Evolutionary conservation across 2,113 vertebrate species (phyloP).

Genomic region (Pyxicephalus adspersus): DNA sequence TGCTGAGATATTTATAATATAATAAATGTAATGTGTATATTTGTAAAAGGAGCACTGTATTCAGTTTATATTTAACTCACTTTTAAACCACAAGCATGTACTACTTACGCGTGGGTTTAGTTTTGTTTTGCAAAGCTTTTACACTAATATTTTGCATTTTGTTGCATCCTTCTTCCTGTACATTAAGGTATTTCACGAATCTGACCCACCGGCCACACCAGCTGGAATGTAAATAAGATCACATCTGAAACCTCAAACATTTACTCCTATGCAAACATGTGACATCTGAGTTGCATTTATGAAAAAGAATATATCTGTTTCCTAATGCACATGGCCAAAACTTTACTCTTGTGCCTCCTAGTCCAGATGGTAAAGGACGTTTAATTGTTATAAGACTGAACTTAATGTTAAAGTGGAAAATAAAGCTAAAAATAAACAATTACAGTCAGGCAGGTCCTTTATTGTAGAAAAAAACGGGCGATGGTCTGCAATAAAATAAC

Average conservation of each 20-base stretch:
- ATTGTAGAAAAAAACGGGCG: too few relatives aligned
- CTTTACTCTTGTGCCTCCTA: neutral
- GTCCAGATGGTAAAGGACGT: neutral
- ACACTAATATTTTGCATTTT: constrained; percentile 44
- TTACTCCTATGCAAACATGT: constrained; percentile 27
- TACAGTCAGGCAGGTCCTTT: too few relatives aligned
- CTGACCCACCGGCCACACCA: neutral
- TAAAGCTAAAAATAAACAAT: too few relatives aligned
- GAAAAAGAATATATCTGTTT: neutral
- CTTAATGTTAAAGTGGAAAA: too few relatives aligned
- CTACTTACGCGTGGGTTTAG: constrained; percentile 10
- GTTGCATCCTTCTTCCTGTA: constrained; percentile 36
- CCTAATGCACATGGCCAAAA: neutral
- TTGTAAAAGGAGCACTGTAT: constrained; percentile 32
- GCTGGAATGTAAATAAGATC: constrained; percentile 21
- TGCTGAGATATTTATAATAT: constrained; percentile 17
- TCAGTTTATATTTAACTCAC: constrained; percentile 34
- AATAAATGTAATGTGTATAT: neutral
- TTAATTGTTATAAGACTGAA: neutral
- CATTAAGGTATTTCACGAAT: constrained; percentile 20
- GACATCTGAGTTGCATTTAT: constrained; percentile 11
- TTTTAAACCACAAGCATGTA: neutral
- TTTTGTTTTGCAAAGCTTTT: constrained; percentile 46
- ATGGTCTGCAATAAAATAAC: too few relatives aligned
- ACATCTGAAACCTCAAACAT: constrained; percentile 43